These are phyloP conservation scores for Panulirus ornatus DNA, from an alignment of 1,140 invertebrate genomes.

Conservation along the genomic window DNA sequence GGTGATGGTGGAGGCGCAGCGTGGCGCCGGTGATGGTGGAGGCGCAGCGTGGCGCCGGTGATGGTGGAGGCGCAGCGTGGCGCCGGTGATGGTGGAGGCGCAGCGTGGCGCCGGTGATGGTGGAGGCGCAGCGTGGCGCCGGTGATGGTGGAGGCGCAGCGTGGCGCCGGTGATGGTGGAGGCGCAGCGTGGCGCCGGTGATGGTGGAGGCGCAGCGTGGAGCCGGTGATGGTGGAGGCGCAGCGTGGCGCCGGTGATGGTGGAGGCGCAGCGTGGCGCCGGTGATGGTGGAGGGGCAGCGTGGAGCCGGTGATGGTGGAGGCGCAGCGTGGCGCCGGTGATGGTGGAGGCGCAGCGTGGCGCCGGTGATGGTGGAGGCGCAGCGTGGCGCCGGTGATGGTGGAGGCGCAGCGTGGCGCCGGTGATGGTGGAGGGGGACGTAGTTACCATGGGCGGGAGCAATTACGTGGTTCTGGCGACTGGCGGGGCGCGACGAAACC, in stretches of 20 bases:
- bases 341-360: background rate
- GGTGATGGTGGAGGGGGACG: slow-evolving; percentile 1
- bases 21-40: too few relatives aligned
- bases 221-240: background rate
- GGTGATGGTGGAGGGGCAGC: background rate
- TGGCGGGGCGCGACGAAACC: slow-evolving; percentile 25
- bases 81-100: too few relatives aligned
- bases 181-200: too few relatives aligned
- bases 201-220: too few relatives aligned
- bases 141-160: too few relatives aligned
- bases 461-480: slow-evolving; percentile 15
- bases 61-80: too few relatives aligned
- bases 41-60: too few relatives aligned
- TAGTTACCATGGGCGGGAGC: slow-evolving; percentile 31
- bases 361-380: background rate
- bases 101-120: too few relatives aligned
- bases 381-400: background rate
- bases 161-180: background rate
- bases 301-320: background rate
- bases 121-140: too few relatives aligned
- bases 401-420: background rate
- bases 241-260: background rate
- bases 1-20: too few relatives aligned
- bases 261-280: background rate
- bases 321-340: background rate